Evolutionary conservation across 2,888 invertebrate genomes (phyloP).

Genomic region (Dicranocentrus wangi): DNA sequence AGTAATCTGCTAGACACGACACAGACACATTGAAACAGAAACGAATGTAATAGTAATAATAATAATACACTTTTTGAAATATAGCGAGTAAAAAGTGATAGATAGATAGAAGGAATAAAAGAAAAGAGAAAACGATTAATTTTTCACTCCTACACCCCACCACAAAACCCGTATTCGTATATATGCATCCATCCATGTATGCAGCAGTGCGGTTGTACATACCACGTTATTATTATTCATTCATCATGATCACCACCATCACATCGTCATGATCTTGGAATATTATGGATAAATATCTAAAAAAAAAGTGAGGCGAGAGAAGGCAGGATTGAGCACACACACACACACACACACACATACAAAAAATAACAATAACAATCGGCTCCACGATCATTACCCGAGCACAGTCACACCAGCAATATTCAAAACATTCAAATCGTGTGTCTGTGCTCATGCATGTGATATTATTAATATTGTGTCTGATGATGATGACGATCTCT

Average conservation of each 20-base stretch:
- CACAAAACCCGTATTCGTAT: no score
- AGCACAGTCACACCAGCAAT: conserved; percentile 26
- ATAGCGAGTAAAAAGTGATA: conserved; percentile 29
- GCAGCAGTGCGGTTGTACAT: not conserved
- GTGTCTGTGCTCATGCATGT: conserved; percentile 33
- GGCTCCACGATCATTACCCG: conserved; percentile 6
- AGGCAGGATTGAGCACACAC: not conserved
- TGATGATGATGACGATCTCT: not conserved
- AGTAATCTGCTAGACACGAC: conserved; percentile 60
- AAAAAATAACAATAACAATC: conserved; percentile 48
- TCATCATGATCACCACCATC: conserved; percentile 60
- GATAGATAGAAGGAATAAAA: conserved; percentile 28
- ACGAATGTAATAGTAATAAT: no score
- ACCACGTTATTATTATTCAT: conserved; percentile 54
- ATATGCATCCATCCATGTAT: not conserved
- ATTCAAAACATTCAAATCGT: conserved; percentile 53
- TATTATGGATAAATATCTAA: conserved; percentile 45
- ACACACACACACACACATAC: conserved; percentile 22
- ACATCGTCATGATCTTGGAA: conserved; percentile 34
- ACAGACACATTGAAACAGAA: conserved; percentile 44
- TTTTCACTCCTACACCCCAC: conserved; percentile 60
- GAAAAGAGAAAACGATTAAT: conserved; percentile 57
- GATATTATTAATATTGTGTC: conserved; percentile 36
- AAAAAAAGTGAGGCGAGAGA: conserved; percentile 40
- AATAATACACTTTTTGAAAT: conserved; percentile 13